phyloP scores from a whole-genome alignment of 92 coral and sea anemone species.

The Bergia sp. region DNA sequence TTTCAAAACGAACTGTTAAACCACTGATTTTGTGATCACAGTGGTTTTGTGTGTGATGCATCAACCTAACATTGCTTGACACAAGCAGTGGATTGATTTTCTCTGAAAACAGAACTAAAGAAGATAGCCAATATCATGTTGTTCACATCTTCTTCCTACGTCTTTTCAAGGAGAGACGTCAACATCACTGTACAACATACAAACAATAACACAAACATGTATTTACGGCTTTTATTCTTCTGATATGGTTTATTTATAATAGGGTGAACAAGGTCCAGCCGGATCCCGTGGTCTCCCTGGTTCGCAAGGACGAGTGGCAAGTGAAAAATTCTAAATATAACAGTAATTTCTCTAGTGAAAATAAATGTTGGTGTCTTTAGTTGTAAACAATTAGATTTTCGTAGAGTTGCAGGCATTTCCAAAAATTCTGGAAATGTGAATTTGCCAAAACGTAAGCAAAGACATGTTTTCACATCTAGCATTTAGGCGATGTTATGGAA shows the following conservation, averaged over 20 bases:
- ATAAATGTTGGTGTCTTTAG: background rate
- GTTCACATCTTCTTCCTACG: background rate
- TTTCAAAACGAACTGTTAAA: no score
- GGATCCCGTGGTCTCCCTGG: constrained; percentile 18
- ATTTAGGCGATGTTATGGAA: no score
- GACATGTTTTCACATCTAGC: no score
- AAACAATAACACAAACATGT: background rate
- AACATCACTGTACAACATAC: background rate
- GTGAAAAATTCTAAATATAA: background rate
- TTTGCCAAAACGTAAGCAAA: no score
- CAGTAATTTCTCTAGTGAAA: background rate
- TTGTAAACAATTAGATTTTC: background rate
- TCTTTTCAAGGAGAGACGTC: background rate
- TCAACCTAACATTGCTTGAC: no score
- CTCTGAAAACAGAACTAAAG: no score
- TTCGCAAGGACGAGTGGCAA: background rate
- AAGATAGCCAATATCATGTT: no score
- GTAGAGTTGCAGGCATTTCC: background rate
- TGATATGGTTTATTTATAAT: background rate
- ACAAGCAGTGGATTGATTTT: no score
- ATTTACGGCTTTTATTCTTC: background rate
- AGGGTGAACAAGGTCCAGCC: constrained; percentile 16
- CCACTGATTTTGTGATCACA: no score
- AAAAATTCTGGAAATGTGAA: no score
- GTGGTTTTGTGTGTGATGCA: no score